phyloP scores from a whole-genome alignment of 2,888 invertebrate genomes.

The Plebejus argus region DNA sequence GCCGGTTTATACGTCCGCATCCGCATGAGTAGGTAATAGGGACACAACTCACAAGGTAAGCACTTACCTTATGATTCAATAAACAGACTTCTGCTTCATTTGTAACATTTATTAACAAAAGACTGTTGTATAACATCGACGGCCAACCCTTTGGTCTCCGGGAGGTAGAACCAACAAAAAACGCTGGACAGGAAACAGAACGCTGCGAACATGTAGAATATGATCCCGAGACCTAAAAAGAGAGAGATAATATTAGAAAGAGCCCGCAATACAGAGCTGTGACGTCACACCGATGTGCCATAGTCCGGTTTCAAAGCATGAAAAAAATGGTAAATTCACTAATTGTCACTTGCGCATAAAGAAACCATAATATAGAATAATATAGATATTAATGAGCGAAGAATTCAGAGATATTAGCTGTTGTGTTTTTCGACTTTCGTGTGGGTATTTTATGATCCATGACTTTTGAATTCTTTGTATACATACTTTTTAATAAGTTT shows the following conservation, averaged over 20 bases:
- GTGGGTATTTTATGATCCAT: not conserved
- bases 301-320: too few relatives aligned
- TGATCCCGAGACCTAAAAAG: slow-evolving; percentile 46
- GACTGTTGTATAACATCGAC: slow-evolving; percentile 55
- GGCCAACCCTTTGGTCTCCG: slow-evolving; percentile 59
- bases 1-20: too few relatives aligned
- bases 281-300: not conserved
- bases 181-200: slow-evolving; percentile 49
- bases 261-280: not conserved
- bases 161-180: slow-evolving; percentile 50
- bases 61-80: not conserved
- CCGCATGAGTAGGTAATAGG: too few relatives aligned
- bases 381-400: too few relatives aligned
- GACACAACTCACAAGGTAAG: not conserved
- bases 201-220: slow-evolving; percentile 57
- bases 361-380: too few relatives aligned
- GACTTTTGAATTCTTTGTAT: too few relatives aligned
- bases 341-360: too few relatives aligned
- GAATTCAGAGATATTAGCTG: too few relatives aligned
- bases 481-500: not conserved
- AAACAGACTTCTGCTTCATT: not conserved
- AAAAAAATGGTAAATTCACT: too few relatives aligned
- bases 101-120: slow-evolving; percentile 12
- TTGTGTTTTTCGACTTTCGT: too few relatives aligned
- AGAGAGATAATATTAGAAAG: not conserved